Percentiles rank a stretch among this genome's conserved stretches.
These are phyloP conservation scores for Drosophila putrida DNA, from an alignment of 2,888 invertebrate genomes.

Conservation along the genomic window DNA sequence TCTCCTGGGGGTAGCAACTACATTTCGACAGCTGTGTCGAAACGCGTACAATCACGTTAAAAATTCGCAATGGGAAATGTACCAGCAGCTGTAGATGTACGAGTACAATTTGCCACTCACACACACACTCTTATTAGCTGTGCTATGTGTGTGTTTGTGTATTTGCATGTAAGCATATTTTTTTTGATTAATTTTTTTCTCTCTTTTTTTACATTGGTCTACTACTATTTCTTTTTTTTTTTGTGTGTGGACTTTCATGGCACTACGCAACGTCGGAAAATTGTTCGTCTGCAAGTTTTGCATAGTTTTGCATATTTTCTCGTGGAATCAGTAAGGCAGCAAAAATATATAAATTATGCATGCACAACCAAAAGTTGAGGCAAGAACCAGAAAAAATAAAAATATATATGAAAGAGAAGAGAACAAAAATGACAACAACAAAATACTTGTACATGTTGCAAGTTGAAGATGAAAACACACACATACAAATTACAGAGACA, in stretches of 20 bases:
- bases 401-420: constrained; percentile 3
- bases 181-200: constrained; percentile 68
- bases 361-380: constrained; percentile 59
- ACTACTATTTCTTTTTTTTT: neutral
- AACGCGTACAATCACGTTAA: constrained; percentile 67
- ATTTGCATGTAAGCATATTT: constrained; percentile 55
- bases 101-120: constrained; percentile 36
- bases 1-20: neutral
- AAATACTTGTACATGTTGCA: constrained; percentile 10
- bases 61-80: constrained; percentile 69
- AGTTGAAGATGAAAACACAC: constrained; percentile 25
- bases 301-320: constrained; percentile 76
- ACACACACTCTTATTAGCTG: constrained; percentile 23
- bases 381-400: constrained; percentile 21
- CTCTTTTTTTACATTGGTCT: neutral
- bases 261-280: constrained; percentile 39
- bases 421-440: neutral
- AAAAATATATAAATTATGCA: constrained; percentile 75
- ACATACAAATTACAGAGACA: constrained; percentile 13
- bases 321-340: constrained; percentile 50
- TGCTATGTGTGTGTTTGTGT: constrained; percentile 22
- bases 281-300: constrained; percentile 68
- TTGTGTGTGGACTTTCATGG: constrained; percentile 16
- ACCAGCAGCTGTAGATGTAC: constrained; percentile 66
- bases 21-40: constrained; percentile 46